phyloP scores from a whole-genome alignment of 2,888 invertebrate genomes.

The Leptogaster cylindrica region DNA sequence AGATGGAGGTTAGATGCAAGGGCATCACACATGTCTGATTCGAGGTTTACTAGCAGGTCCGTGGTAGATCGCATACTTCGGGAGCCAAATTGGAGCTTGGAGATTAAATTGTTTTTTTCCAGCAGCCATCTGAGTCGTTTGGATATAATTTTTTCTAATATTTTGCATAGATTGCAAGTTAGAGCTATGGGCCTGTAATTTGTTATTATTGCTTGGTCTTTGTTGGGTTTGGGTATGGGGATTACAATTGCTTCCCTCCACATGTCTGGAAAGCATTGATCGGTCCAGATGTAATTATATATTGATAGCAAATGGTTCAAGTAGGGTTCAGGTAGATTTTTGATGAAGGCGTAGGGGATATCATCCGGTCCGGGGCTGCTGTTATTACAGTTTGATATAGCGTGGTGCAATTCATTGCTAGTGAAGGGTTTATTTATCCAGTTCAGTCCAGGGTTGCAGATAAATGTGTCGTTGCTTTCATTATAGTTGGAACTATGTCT shows the following conservation, averaged over 20 bases:
- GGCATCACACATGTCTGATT: not conserved
- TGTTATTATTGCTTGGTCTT: not conserved
- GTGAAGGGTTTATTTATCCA: not conserved
- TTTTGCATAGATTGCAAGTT: slow-evolving; percentile 49
- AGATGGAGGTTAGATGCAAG: slow-evolving; percentile 33
- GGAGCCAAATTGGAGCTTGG: slow-evolving; percentile 36
- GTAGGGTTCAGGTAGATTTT: not conserved
- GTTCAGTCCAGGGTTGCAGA: not conserved
- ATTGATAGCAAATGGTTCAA: not conserved
- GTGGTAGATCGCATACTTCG: slow-evolving; percentile 27
- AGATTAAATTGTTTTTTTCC: slow-evolving; percentile 42
- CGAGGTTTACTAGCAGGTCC: slow-evolving; percentile 7
- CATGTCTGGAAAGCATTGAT: not conserved
- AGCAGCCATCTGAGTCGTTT: slow-evolving; percentile 46
- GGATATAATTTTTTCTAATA: slow-evolving; percentile 47
- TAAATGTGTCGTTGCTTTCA: not conserved
- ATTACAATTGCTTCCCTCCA: not conserved
- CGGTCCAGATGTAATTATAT: not conserved
- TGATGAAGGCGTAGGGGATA: not conserved
- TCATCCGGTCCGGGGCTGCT: slow-evolving; percentile 6
- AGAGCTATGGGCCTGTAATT: slow-evolving; percentile 47
- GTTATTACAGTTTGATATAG: not conserved
- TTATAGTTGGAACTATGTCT: not conserved
- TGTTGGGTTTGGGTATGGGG: not conserved
- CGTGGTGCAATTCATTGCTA: not conserved